These are phyloP conservation scores for Trilocha varians DNA, from an alignment of 2,888 invertebrate species.

Conservation along the genomic window DNA sequence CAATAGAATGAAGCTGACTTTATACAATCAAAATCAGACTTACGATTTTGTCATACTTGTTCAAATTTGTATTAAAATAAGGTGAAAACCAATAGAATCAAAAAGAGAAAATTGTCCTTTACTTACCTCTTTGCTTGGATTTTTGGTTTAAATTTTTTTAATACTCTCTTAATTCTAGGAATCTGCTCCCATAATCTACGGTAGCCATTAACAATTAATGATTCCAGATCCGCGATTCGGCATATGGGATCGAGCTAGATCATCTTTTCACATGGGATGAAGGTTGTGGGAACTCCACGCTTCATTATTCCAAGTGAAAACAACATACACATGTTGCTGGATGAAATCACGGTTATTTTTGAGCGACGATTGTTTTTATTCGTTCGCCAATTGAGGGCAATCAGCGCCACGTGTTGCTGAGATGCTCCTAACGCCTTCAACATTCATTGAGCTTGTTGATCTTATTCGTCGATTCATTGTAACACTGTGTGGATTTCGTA, in stretches of 20 bases:
- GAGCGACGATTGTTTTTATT: conserved; percentile 73
- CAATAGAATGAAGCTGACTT: too few relatives aligned
- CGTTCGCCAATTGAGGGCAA: conserved; percentile 72
- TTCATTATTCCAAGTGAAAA: conserved; percentile 51
- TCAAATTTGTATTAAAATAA: too few relatives aligned
- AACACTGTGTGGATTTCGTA: conserved; percentile 9
- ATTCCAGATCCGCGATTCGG: conserved; percentile 38
- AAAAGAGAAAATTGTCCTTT: too few relatives aligned
- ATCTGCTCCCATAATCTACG: conserved; percentile 31
- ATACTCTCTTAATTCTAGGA: conserved; percentile 32
- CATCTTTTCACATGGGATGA: conserved; percentile 62
- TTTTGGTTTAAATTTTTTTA: conserved; percentile 25
- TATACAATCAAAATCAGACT: too few relatives aligned
- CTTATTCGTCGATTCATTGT: conserved; percentile 13
- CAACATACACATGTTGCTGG: conserved; percentile 62
- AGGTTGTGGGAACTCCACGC: conserved; percentile 48
- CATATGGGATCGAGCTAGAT: conserved; percentile 45
- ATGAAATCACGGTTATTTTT: conserved; percentile 74
- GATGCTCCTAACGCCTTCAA: conserved; percentile 54
- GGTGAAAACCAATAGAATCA: too few relatives aligned
- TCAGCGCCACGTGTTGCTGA: conserved; percentile 68
- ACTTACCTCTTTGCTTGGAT: too few relatives aligned
- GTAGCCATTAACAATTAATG: conserved; percentile 56
- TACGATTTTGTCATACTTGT: too few relatives aligned
- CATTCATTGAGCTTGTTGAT: conserved; percentile 56